Evolutionary conservation across 2,888 invertebrate genomes (phyloP), one percentile per base, ranked within the genome.

Genomic region (Hypena proboscidalis): DNA sequence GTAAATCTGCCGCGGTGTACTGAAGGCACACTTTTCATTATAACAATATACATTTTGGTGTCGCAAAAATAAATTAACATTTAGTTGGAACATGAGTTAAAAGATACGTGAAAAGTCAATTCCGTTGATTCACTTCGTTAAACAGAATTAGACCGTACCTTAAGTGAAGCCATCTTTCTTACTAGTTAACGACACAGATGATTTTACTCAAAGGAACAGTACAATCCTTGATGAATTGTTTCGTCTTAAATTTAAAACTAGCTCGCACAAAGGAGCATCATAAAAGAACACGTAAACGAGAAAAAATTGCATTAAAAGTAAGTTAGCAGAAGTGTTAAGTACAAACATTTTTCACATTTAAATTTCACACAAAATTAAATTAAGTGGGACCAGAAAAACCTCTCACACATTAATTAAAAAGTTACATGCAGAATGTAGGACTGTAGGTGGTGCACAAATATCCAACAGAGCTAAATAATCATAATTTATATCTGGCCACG

Each of bases 401-500:
- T 41, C 53, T 27, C 20, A 30, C 32, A 42, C 46, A 47, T 63
- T 44, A 43, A 63, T 61, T 63, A 43, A 7, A 55, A 58, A 51
- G 44, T 56, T 43, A 40, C 42, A 47, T 44, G 38, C 37, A 48
- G 45, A 59, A 45, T 50, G 48, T 47, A 50, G 47, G 46, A 41
- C 23, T 30, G 30, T 35, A 23, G 39, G 38, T 41, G 46, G 55
- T 45, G 49, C 49, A 50, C 34, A 32, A 47, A 50, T 56, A 43
- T 38, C 20, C 30, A 46, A 47, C 59, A 27, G 30, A 51, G 58
- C 57, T 42, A 64, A 70, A 74, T 70, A 73, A 74, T 74, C 71
- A 71, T 81, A 75, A 77, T 71, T 80, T 74, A 80, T 63, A 67
- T 65, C 61, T 62, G 48, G 53, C 51, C 66, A 64, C 67, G 62